Conservation (phyloP, 92 coral and sea anemone genomes). For the Pocillopora meandrina region DNA sequence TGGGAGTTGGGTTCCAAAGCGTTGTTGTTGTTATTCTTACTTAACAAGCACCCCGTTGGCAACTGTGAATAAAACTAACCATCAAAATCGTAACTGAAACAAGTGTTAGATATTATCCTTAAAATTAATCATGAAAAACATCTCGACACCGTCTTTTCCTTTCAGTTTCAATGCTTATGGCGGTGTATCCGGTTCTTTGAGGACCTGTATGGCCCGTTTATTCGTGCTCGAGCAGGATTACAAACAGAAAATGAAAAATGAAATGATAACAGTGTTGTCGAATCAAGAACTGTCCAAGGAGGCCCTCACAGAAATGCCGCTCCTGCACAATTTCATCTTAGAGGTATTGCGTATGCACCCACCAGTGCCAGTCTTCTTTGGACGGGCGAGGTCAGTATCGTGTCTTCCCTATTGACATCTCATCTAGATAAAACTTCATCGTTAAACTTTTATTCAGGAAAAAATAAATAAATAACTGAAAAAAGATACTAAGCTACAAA, state of each 20-base stretch:
- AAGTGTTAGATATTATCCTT: no score
- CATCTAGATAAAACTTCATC: background rate
- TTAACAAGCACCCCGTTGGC: no score
- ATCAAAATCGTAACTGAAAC: no score
- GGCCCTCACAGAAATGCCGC: constrained; percentile 63
- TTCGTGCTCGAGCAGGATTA: constrained; percentile 46
- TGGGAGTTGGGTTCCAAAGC: no score
- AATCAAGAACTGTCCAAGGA: constrained; percentile 55
- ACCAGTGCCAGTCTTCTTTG: constrained; percentile 79
- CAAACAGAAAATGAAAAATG: constrained; percentile 60
- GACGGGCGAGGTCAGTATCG: constrained; percentile 72
- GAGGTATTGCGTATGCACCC: constrained; percentile 82
- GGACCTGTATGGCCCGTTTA: constrained; percentile 70
- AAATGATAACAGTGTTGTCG: constrained; percentile 52
- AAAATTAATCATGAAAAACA: background rate
- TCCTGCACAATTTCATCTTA: constrained; percentile 56
- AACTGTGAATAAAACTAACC: no score
- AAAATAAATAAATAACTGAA: no score
- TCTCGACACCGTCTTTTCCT: background rate
- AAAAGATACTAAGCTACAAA: no score
- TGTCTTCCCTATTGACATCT: background rate
- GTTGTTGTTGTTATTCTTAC: no score
- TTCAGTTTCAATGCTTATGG: constrained; percentile 84
- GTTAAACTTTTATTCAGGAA: no score
- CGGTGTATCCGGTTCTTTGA: constrained; percentile 68